Conservation (phyloP, 2,888 invertebrate genomes). For the Ctenicera cuprea region DNA sequence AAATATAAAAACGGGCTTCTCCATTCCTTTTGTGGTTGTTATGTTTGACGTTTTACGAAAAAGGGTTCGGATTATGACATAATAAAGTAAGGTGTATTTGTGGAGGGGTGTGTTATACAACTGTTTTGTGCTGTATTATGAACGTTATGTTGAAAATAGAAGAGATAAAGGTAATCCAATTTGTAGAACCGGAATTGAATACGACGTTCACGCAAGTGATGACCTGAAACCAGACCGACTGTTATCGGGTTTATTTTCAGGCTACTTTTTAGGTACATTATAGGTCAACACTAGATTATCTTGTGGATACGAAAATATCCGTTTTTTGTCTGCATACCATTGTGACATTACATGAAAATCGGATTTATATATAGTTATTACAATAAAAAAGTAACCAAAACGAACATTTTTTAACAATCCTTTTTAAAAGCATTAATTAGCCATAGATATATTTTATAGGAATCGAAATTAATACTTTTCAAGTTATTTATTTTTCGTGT, state of each 20-base stretch:
- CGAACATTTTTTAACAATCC: neutral
- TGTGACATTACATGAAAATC: neutral
- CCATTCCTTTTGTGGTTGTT: neutral
- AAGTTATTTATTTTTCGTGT: neutral
- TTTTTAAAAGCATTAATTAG: too few relatives aligned
- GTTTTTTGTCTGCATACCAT: neutral
- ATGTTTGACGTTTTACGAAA: neutral
- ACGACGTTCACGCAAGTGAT: conserved; percentile 10
- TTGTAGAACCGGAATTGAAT: conserved; percentile 18
- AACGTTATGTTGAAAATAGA: conserved; percentile 22
- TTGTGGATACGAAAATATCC: neutral
- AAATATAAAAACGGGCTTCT: neutral
- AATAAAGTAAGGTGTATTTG: conserved; percentile 18
- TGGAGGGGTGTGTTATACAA: conserved; percentile 1
- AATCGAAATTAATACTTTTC: neutral
- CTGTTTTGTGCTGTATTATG: conserved; percentile 6
- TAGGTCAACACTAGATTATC: neutral
- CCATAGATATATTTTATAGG: neutral
- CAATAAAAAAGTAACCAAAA: neutral
- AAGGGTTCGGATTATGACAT: conserved; percentile 11
- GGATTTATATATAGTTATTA: neutral
- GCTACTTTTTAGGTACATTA: neutral
- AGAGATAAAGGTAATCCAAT: conserved; percentile 22
- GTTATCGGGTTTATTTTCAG: conserved; percentile 12
- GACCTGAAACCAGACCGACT: conserved; percentile 16